These are phyloP conservation scores for Crocodylus rhombifer DNA, from an alignment of 2,797 vertebrate genomes.

Conservation along the genomic window DNA sequence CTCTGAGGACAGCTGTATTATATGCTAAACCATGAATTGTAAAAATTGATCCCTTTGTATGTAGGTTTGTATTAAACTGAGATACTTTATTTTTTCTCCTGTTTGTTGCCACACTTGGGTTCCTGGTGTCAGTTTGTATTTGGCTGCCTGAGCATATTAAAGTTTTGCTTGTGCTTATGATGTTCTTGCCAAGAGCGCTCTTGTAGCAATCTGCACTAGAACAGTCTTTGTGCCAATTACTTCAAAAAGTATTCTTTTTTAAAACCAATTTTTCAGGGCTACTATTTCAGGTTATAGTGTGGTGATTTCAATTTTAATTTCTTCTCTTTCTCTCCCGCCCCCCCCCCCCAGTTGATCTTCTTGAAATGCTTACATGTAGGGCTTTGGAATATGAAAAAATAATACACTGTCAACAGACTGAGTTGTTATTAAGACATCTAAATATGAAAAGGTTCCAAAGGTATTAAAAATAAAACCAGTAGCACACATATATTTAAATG, in stretches of 20 bases:
- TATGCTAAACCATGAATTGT: conserved; percentile 86
- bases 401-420: conserved; percentile 33
- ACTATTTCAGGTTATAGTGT: conserved; percentile 79
- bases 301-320: conserved; percentile 82
- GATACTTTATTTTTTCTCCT: conserved; percentile 80
- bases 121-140: conserved; percentile 90
- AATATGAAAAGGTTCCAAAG: conserved; percentile 42
- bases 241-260: conserved; percentile 85
- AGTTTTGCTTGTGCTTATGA: conserved; percentile 88
- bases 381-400: conserved; percentile 57
- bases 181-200: conserved; percentile 93
- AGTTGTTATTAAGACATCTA: conserved; percentile 62
- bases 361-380: conserved; percentile 59
- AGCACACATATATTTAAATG: conserved; percentile 66
- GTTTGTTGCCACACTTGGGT: conserved; percentile 82
- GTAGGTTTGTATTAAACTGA: conserved; percentile 88
- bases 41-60: conserved; percentile 88
- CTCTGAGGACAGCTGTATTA: conserved; percentile 81
- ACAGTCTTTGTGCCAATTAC: conserved; percentile 86
- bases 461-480: conserved; percentile 46
- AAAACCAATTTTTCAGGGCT: conserved; percentile 80
- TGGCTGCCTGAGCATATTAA: conserved; percentile 90
- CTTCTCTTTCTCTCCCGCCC: conserved; percentile 67
- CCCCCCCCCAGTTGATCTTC: conserved; percentile 43
- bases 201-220: conserved; percentile 85